Conservation (phyloP, 2,113 vertebrate genomes). For the Leuciscus idus region DNA sequence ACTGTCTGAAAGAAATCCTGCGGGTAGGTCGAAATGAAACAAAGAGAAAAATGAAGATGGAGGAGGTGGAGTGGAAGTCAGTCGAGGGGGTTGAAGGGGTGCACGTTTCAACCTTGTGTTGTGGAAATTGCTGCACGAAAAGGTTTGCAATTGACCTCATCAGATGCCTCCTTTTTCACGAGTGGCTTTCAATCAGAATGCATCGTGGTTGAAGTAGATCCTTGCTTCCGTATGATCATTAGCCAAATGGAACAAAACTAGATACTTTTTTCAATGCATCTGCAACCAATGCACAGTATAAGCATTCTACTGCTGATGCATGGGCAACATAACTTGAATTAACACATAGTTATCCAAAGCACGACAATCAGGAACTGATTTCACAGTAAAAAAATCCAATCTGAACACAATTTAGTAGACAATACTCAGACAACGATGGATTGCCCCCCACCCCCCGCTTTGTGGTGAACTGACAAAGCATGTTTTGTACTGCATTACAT, state of each 20-base stretch:
- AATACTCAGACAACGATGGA: background rate
- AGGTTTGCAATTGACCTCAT: conserved; percentile 47
- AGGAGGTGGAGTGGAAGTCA: conserved; percentile 6
- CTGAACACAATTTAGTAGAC: background rate
- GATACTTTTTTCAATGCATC: conserved; percentile 47
- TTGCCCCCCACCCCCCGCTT: background rate
- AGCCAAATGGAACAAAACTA: conserved; percentile 58
- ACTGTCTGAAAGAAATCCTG: conserved; percentile 35
- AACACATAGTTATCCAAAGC: background rate
- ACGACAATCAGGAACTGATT: background rate
- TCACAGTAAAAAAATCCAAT: background rate
- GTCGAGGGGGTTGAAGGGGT: background rate
- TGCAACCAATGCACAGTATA: background rate
- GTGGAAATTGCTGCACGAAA: conserved; percentile 21
- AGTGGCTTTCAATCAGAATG: conserved; percentile 71
- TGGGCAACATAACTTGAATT: background rate
- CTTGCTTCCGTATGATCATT: conserved; percentile 63
- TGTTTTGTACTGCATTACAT: conserved; percentile 22
- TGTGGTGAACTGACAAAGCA: conserved; percentile 30
- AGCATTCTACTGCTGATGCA: conserved; percentile 26
- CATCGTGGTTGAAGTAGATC: conserved; percentile 69
- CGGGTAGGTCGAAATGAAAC: background rate
- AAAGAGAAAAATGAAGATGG: conserved; percentile 39
- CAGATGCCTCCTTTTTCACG: conserved; percentile 24
- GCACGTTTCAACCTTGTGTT: conserved; percentile 2